Evolutionary conservation across 2,113 vertebrate species (phyloP), one percentile per base, ranked within the genome.

Genomic region (Deroptyus accipitrinus): DNA sequence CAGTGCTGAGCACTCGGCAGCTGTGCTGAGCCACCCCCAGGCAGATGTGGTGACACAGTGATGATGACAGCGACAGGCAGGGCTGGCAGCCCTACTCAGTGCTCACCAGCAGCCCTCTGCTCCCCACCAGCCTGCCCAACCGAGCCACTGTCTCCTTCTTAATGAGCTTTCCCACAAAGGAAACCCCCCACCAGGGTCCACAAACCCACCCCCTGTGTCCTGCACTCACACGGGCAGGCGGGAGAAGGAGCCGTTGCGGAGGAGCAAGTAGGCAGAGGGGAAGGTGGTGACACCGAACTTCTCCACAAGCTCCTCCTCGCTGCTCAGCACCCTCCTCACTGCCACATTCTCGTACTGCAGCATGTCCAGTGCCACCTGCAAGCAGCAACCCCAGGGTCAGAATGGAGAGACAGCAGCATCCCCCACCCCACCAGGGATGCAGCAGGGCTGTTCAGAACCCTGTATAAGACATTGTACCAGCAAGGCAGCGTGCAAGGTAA

Each of bases 281-380:
- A 99, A 99, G 33, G 98, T 86, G 0, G 98, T 98, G 95, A 99
- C 98, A 0, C 94, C 95, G 1, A 99, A 98, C 86, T 96, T 97
- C 79, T 93, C 91, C 67, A 99, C 98, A 2, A 99, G 98, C 27
- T 95, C 95, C 0, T 94, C 61, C 91, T 99, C 98, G 0, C 96
- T 98, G 88, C 74, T 97, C 95, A 99, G 97, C 67, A 99, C 98
- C 86, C 99, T 98, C 66, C 99, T 98, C 57, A 99, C 99, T 0
- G 97, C 95, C 15, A 99, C 75, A 28, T 99, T 99, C 51, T 98
- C 98, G 6, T 97, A 98, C 97, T 99, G 99, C 27, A 99, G 97
- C 97, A 99, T 97, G 97, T 99, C 99, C 97, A 99, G 94, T 1
- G 95, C 98, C 33, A 99, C 98, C 99, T 99, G 94, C 48, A 92